phyloP scores from a whole-genome alignment of 2,797 vertebrate species.

The Gila robusta region DNA sequence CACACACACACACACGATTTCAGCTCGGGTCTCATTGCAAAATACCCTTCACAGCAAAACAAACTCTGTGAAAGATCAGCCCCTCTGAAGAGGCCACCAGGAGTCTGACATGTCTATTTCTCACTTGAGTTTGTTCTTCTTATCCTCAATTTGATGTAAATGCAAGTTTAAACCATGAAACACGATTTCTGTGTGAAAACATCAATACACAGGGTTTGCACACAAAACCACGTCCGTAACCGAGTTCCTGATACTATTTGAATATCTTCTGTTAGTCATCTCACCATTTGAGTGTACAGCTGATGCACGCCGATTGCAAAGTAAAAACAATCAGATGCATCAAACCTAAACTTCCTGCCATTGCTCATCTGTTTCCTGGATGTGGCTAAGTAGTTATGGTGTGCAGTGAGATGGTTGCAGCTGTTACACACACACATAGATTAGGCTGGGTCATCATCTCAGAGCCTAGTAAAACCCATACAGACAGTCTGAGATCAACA shows the following conservation, averaged over 20 bases:
- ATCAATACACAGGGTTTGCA: background rate
- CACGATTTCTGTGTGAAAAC: background rate
- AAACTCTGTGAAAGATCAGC: background rate
- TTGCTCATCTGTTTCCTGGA: conserved; percentile 19
- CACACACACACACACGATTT: background rate
- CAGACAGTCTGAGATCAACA: background rate
- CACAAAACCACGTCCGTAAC: background rate
- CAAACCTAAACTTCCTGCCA: conserved; percentile 9
- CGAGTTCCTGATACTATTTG: background rate
- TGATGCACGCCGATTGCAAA: background rate
- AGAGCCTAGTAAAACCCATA: background rate
- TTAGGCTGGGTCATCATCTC: background rate
- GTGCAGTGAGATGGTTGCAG: background rate
- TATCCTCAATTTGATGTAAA: background rate
- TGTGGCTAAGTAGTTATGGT: background rate
- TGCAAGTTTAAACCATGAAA: background rate
- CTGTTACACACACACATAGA: conserved; percentile 23
- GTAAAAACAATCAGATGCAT: background rate
- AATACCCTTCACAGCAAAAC: background rate
- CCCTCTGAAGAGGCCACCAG: background rate
- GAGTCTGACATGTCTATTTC: background rate
- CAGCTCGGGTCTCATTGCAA: background rate
- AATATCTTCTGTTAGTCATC: background rate
- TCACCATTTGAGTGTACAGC: background rate
- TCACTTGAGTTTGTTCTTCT: too few relatives aligned